Conservation (phyloP, 2,113 vertebrate genomes). For the Mormyrus lacerda region DNA sequence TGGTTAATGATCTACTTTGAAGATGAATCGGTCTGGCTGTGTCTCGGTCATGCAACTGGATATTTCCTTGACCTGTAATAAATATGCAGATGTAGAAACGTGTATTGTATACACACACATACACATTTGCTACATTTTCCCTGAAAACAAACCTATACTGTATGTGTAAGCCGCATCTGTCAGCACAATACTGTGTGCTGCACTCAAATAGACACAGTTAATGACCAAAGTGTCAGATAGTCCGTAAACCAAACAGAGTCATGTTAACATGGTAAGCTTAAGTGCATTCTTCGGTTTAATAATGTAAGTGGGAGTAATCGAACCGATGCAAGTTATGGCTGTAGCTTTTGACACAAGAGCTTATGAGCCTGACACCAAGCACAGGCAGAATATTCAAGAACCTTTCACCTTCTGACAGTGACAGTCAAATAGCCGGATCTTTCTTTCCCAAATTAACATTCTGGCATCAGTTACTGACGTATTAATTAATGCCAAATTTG, state of each 20-base stretch:
- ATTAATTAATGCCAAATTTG: not conserved
- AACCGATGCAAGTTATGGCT: not conserved
- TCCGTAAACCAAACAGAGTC: not conserved
- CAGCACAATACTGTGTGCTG: not conserved
- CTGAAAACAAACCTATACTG: not conserved
- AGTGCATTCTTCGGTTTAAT: not conserved
- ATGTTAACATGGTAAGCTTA: not conserved
- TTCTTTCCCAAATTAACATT: not conserved
- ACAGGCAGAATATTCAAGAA: not conserved
- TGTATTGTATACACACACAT: not conserved
- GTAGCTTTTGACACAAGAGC: not conserved
- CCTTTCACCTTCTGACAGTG: not conserved
- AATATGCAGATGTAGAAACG: not conserved
- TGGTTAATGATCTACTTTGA: slow-evolving; percentile 41
- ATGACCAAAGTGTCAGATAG: not conserved
- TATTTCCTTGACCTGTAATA: slow-evolving; percentile 25
- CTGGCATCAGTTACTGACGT: not conserved
- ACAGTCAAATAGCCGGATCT: not conserved
- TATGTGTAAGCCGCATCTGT: too few species aligned
- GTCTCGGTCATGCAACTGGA: slow-evolving; percentile 47
- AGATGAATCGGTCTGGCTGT: slow-evolving; percentile 48
- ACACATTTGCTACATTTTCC: not conserved
- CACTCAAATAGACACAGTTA: not conserved
- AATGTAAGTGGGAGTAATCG: not conserved
- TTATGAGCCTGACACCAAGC: not conserved